A percentile compares a stretch with the other conserved stretches of the same genome.
Evolutionary conservation across 2,797 vertebrate species (phyloP).

Genomic region (Scarus forsteni): DNA sequence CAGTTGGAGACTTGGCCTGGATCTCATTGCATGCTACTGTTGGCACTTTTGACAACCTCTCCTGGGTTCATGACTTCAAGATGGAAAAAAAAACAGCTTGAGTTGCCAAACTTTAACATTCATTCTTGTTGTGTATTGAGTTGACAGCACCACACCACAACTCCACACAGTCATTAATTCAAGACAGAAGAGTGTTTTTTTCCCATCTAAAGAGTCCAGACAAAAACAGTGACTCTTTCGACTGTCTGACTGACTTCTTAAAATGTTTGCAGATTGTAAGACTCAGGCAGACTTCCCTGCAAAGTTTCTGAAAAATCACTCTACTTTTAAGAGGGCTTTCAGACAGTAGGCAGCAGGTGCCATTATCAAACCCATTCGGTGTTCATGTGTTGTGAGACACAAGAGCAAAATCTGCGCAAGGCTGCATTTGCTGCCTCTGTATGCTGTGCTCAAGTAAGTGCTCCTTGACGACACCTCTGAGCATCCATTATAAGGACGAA

Average conservation of each 20-base stretch:
- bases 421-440: too few species aligned
- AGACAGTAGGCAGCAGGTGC: neutral
- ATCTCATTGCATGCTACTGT: conserved; percentile 51
- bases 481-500: too few species aligned
- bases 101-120: conserved; percentile 50
- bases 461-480: too few species aligned
- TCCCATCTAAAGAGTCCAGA: neutral
- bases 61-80: conserved; percentile 61
- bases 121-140: conserved; percentile 43
- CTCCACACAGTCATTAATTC: conserved; percentile 47
- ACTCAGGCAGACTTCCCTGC: neutral
- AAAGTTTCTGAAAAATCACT: conserved; percentile 6
- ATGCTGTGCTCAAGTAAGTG: too few species aligned
- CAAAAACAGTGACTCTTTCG: conserved; percentile 27
- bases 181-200: conserved; percentile 22
- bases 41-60: conserved; percentile 66
- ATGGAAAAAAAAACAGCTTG: conserved; percentile 38
- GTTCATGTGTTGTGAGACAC: neutral
- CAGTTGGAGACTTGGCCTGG: conserved; percentile 41
- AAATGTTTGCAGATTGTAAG: conserved; percentile 18
- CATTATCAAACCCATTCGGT: neutral
- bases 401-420: too few species aligned
- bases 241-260: conserved; percentile 9
- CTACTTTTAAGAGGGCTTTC: neutral
- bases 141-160: conserved; percentile 47